A percentile compares a stretch with the other conserved stretches of the same genome.
These are phyloP conservation scores for Recurvirostra avosetta DNA, from an alignment of 2,113 vertebrate genomes.

Conservation along the genomic window DNA sequence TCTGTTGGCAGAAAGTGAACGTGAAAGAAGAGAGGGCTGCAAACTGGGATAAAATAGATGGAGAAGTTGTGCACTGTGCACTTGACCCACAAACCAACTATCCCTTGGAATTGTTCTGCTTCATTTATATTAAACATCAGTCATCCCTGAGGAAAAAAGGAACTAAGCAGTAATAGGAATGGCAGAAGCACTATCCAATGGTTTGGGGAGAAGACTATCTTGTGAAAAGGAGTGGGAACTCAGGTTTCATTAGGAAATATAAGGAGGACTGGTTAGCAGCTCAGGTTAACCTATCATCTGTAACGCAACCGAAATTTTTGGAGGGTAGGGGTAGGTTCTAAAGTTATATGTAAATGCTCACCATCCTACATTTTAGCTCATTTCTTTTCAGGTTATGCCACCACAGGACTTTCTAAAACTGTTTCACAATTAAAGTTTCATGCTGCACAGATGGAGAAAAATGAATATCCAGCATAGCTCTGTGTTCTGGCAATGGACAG, in stretches of 20 bases:
- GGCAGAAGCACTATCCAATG: background rate
- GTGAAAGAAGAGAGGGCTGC: background rate
- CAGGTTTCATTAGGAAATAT: background rate
- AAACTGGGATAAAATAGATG: background rate
- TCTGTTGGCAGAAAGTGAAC: background rate
- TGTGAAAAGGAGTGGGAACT: background rate
- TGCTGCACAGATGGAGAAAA: constrained; percentile 22
- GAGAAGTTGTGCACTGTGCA: background rate
- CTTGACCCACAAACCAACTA: background rate
- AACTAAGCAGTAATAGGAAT: background rate
- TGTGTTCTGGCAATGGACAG: background rate
- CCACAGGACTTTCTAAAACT: background rate
- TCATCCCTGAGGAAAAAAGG: background rate
- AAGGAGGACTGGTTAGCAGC: background rate
- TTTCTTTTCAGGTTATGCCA: constrained; percentile 20
- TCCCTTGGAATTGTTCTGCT: background rate
- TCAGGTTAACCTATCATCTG: background rate
- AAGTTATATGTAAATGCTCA: background rate
- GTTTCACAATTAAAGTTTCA: constrained; percentile 29
- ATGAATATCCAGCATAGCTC: background rate
- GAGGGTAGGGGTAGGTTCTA: background rate
- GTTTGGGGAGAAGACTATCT: background rate
- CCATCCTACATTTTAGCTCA: background rate
- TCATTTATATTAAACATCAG: background rate
- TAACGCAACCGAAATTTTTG: background rate